phyloP scores from a whole-genome alignment of 2,888 invertebrate genomes.

The Mylabris sibirica region DNA sequence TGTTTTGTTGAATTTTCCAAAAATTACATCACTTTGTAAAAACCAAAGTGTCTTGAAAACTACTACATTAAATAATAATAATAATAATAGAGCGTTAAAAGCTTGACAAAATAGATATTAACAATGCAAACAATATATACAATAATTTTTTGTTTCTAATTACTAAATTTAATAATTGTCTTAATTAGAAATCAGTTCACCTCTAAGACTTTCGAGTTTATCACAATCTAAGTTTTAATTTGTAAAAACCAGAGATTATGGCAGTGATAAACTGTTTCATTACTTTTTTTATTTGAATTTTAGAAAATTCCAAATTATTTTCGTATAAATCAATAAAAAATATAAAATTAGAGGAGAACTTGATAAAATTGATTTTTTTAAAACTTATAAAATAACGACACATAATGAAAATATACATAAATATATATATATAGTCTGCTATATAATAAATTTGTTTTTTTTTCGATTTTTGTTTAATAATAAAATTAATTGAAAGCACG shows the following conservation, averaged over 20 bases:
- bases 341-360: constrained; percentile 42
- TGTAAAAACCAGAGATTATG: constrained; percentile 37
- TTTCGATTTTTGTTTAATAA: constrained; percentile 36
- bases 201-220: constrained; percentile 51
- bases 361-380: constrained; percentile 33
- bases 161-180: constrained; percentile 48
- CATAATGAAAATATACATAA: constrained; percentile 39
- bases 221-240: constrained; percentile 47
- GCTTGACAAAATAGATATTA: constrained; percentile 36
- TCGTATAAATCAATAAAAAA: constrained; percentile 11
- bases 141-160: constrained; percentile 47
- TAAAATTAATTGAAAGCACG: constrained; percentile 45
- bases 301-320: no score
- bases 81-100: constrained; percentile 15
- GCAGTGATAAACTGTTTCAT: constrained; percentile 51
- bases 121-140: constrained; percentile 57
- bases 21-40: constrained; percentile 17
- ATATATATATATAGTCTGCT: constrained; percentile 40
- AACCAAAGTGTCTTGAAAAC: constrained; percentile 20
- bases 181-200: constrained; percentile 52
- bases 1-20: constrained; percentile 9
- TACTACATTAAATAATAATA: constrained; percentile 1
- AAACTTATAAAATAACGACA: constrained; percentile 48
- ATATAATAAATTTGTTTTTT: constrained; percentile 18
- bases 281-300: not conserved